A percentile compares a stretch with the other conserved stretches of the same genome.
Conservation (phyloP, 2,113 vertebrate species). For the Penelope pileata region DNA sequence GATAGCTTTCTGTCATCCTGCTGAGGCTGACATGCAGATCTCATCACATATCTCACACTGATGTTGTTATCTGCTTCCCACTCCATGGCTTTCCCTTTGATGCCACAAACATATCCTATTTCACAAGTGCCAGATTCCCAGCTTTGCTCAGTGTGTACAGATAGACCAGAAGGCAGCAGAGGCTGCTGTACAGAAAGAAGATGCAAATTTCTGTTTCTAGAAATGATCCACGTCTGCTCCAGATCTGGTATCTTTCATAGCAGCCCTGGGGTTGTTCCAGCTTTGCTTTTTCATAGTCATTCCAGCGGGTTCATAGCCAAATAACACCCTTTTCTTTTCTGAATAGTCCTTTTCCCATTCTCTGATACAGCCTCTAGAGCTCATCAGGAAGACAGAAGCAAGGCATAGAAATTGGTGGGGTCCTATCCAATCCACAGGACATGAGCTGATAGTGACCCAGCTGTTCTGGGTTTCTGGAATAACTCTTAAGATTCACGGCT, state of each 20-base stretch:
- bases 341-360: neutral
- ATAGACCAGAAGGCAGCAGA: neutral
- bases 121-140: neutral
- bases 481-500: neutral
- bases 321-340: accelerated
- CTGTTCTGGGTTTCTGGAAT: neutral
- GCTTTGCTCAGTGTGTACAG: neutral
- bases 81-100: neutral
- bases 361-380: neutral
- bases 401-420: neutral
- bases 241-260: neutral
- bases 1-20: neutral
- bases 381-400: neutral
- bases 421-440: neutral
- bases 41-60: neutral
- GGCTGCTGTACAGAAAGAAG: neutral
- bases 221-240: neutral
- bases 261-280: neutral
- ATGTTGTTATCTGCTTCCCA: neutral
- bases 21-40: neutral
- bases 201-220: neutral
- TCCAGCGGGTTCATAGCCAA: neutral
- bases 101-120: neutral
- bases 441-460: neutral
- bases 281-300: neutral